Evolutionary conservation across 1,140 invertebrate species (phyloP), one percentile per base, ranked within the genome.

Genomic region (Drosophila ercepeae): DNA sequence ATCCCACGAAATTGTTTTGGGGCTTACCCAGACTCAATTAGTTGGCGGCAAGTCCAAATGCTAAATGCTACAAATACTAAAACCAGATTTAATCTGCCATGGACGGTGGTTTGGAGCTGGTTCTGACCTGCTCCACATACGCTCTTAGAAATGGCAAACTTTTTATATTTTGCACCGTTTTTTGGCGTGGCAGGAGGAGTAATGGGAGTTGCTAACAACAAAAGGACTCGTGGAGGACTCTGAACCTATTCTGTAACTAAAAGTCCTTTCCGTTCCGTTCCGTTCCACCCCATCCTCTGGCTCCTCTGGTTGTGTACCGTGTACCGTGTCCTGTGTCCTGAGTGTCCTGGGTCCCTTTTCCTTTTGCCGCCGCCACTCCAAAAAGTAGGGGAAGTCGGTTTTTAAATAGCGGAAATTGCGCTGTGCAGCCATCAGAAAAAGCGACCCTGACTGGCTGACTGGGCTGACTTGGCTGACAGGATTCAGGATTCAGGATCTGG

Each of bases 331-430:
- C 13, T 44, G n/a, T n/a, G n/a, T n/a, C n/a, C n/a, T n/a, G n/a
- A n/a, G n/a, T n/a, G 50, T 42, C 39, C 45, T 39, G 29, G 41
- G 52, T 45, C 29, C 48, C 21, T 42, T 48, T 39, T 36, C 32
- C 13, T 44, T 18, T 55, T 29, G 13, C 36, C 36, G 36, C 14
- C 36, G 16, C 36, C n/a, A n/a, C n/a, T n/a, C 16, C 14, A 4
- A 19, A 14, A 23, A 23, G 23, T 8, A 50, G 44, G 75, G 63
- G 68, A 86, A 84, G 81, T 86, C 64, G 84, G 73, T 86, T 86
- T 86, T 86, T 81, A 88, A 86, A 86, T 76, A 86, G 77, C 82
- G 81, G 81, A 86, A 86, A 86, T 86, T 86, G 82, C 69, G 81
- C 81, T 84, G 81, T 81, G 73, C 77, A 79, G 75, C 67, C 81